These are phyloP conservation scores for Paramisgurnus dabryanus DNA, from an alignment of 2,113 vertebrate genomes.

Conservation along the genomic window DNA sequence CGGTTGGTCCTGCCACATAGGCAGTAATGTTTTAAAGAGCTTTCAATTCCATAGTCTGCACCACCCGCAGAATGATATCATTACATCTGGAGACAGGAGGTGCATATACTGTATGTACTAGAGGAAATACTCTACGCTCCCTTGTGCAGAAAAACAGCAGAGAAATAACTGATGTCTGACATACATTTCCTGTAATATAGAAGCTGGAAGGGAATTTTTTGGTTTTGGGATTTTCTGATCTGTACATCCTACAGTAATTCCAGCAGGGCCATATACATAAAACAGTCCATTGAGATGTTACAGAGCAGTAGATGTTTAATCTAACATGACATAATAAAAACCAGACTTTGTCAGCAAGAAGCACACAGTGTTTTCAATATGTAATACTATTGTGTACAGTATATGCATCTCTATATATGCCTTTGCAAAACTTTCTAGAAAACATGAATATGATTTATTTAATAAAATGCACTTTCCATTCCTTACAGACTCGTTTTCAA, in stretches of 20 bases:
- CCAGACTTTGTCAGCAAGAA: no score
- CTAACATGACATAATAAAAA: neutral
- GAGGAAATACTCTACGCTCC: constrained; percentile 12
- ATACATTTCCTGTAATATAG: constrained; percentile 39
- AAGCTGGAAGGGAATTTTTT: constrained; percentile 29
- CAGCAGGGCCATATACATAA: neutral
- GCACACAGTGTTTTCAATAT: no score
- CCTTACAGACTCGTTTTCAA: no score
- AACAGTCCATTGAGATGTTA: neutral
- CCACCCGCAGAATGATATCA: constrained; percentile 49
- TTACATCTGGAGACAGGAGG: constrained; percentile 12
- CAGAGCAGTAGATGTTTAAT: neutral
- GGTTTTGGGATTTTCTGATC: neutral
- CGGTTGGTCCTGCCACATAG: constrained; percentile 7
- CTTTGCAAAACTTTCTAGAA: no score
- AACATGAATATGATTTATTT: no score
- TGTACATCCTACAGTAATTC: neutral
- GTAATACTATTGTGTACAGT: neutral
- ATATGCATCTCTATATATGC: neutral
- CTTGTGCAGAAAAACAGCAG: neutral
- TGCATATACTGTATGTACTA: neutral
- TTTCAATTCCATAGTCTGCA: constrained; percentile 54
- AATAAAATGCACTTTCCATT: no score
- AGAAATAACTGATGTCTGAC: neutral
- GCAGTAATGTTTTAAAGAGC: constrained; percentile 50